Conservation (phyloP, 2,113 vertebrate species). For the Stigmatopora argus region DNA sequence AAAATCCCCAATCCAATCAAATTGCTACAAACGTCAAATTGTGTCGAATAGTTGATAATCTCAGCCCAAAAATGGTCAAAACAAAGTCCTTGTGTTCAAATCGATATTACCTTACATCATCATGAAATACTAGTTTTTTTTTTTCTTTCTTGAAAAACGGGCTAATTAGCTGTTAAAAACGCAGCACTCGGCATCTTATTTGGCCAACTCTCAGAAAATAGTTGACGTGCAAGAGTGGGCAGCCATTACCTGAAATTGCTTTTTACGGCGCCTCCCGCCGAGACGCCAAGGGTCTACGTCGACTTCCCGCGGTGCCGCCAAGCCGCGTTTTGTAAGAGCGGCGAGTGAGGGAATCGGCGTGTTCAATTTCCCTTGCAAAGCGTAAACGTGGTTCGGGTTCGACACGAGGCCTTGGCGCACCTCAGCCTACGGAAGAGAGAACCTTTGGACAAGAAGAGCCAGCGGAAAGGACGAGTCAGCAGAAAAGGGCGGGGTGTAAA, state of each 20-base stretch:
- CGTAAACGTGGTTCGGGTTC: neutral
- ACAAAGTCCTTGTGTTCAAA: too few relatives aligned
- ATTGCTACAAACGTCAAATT: too few relatives aligned
- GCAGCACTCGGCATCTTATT: slow-evolving; percentile 1
- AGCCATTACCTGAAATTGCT: slow-evolving; percentile 1
- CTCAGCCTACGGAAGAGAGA: slow-evolving; percentile 23
- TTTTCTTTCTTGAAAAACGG: neutral
- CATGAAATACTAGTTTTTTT: too few relatives aligned
- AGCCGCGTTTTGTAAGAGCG: neutral
- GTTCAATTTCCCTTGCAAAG: neutral
- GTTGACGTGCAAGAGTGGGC: slow-evolving; percentile 17
- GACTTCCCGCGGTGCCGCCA: slow-evolving; percentile 11
- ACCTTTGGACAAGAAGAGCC: slow-evolving; percentile 23
- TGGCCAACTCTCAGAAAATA: neutral
- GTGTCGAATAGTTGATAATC: too few relatives aligned
- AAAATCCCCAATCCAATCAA: too few relatives aligned
- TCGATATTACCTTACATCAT: too few relatives aligned
- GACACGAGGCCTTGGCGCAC: slow-evolving; percentile 35
- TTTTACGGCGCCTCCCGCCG: slow-evolving; percentile 23
- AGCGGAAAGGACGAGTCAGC: slow-evolving; percentile 39
- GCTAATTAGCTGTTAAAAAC: slow-evolving; percentile 7
- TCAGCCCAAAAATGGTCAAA: too few relatives aligned
- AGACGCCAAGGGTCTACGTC: slow-evolving; percentile 12
- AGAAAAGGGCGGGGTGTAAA: slow-evolving; percentile 42
- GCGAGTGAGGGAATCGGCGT: neutral